Base-by-base conservation (phyloP, 2,888 invertebrate species). In the Drosophila lutescens region DNA sequence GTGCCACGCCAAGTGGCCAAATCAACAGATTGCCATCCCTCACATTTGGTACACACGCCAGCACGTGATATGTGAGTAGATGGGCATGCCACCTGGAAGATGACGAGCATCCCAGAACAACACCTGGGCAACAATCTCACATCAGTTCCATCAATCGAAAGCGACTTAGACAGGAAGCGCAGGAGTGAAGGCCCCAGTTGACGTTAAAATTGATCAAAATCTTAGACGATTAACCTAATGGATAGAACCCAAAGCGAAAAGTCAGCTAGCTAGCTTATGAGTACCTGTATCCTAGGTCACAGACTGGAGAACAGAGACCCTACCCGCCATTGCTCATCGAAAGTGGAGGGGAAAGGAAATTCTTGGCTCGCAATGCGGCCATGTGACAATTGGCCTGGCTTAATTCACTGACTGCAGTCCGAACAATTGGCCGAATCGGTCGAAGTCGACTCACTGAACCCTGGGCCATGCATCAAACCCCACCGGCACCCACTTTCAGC, bases 401-500 rank as follows among this genome's bases (percentile, higher is more conserved):
- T 49, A 69, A 63, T 69, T 41, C 53, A 47, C 58, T 69, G 23
- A 26, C 57, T 30, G 58, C 51, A 47, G 73, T 17, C 40, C 26
- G 46, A 67, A 61, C 63, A 68, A 73, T 68, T 53, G 69, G 47
- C 67, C 38, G 26, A 26, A 26, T 26, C 5, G n/a, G n/a, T 26
- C 41, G 38, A 65, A 71, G 57, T 74, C 57, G 67, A 72, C 74
- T 72, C 66, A 50, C 67, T 66, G 60, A 72, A 83, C 83, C 69
- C 59, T 53, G 36, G 46, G 46, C 74, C 56, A 66, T 71, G 74
- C 38, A 71, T 74, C 66, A 69, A 23, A 17, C 26, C 23, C 12
- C 12, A 23, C 6, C 34, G 12, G 17, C 34, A 34, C 8, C 32
- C 63, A 49, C 58, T 47, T 62, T 47, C 63, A 47, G 62, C 63